Conservation (phyloP, 1,140 invertebrate species). For the Acromyrmex charruanus region DNA sequence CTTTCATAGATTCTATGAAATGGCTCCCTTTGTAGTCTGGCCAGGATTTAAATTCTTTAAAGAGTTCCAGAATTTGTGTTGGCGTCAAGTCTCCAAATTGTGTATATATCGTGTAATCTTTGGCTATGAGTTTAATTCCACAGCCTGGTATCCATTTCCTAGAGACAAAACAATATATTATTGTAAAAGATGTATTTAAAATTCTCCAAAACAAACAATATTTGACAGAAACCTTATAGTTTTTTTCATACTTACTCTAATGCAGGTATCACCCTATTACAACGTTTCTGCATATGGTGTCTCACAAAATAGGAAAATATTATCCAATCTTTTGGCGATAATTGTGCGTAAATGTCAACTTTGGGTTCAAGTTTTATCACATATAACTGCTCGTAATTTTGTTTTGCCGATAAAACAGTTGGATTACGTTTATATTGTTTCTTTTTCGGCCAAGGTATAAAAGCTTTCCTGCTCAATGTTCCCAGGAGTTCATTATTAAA, state of each 20-base stretch:
- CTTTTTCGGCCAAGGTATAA: constrained; percentile 71
- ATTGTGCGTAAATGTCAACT: constrained; percentile 62
- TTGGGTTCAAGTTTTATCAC: constrained; percentile 80
- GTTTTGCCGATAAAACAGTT: not conserved
- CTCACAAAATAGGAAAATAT: constrained; percentile 83
- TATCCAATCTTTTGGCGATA: constrained; percentile 72
- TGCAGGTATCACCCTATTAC: constrained; percentile 79
- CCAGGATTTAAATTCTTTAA: constrained; percentile 82
- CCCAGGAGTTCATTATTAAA: constrained; percentile 78
- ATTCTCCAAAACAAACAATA: constrained; percentile 6
- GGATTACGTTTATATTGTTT: not conserved
- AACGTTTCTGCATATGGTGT: constrained; percentile 72
- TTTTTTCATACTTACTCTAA: constrained; percentile 82
- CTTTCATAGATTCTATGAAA: constrained; percentile 53
- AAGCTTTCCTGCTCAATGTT: constrained; percentile 73
- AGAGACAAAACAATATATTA: constrained; percentile 61
- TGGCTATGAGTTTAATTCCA: constrained; percentile 83
- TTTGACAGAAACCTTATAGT: not conserved
- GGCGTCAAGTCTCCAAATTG: constrained; percentile 83
- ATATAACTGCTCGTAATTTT: constrained; percentile 61
- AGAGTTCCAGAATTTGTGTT: constrained; percentile 81
- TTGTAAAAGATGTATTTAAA: constrained; percentile 15
- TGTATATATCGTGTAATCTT: constrained; percentile 84
- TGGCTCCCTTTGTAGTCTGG: constrained; percentile 81
- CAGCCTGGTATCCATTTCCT: constrained; percentile 85